phyloP scores from a whole-genome alignment of 2,113 vertebrate species.

The Micronycteris hirsuta region DNA sequence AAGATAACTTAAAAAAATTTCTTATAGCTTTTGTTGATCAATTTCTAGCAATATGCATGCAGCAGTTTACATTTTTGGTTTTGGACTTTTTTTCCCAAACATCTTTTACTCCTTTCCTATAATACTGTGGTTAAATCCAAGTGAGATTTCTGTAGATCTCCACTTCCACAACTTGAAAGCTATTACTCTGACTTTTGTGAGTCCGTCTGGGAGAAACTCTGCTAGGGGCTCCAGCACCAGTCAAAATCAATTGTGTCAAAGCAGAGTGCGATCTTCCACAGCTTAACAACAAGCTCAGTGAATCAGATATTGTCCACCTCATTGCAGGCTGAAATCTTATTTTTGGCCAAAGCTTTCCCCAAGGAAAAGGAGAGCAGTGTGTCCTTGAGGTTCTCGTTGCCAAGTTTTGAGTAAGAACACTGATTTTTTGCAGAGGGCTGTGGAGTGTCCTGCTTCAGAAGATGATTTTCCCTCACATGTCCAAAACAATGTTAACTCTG shows the following conservation, averaged over 20 bases:
- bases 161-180: conserved; percentile 17
- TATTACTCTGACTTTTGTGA: not conserved
- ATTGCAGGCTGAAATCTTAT: conserved; percentile 36
- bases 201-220: conserved; percentile 14
- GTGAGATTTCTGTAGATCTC: conserved; percentile 67
- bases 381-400: conserved; percentile 50
- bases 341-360: conserved; percentile 23
- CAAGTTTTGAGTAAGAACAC: conserved; percentile 1
- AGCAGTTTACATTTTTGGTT: conserved; percentile 18
- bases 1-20: conserved; percentile 51
- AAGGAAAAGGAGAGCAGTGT: not conserved
- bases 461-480: not conserved
- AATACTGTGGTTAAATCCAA: conserved; percentile 64
- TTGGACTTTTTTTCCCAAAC: not conserved
- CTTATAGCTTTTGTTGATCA: conserved; percentile 48
- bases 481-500: not conserved
- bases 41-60: not conserved
- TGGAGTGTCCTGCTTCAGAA: conserved; percentile 8
- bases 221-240: not conserved
- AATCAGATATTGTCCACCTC: not conserved
- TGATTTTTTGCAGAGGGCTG: conserved; percentile 4
- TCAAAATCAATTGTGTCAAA: conserved; percentile 64
- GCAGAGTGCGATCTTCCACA: not conserved
- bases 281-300: not conserved
- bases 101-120: conserved; percentile 57